Base-by-base conservation (phyloP, 2,888 invertebrate genomes). In the Dinocampus coccinellae region DNA sequence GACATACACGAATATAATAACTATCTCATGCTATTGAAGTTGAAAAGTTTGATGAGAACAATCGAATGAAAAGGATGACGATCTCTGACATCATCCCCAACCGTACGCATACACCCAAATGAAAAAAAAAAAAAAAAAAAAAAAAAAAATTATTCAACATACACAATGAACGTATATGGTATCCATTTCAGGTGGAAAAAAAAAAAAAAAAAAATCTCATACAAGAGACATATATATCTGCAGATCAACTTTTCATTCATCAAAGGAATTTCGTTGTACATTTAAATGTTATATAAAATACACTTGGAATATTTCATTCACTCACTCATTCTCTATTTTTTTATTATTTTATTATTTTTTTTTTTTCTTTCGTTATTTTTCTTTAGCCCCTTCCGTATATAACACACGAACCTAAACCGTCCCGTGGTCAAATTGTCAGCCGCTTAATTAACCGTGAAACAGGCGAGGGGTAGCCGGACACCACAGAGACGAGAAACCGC, bases 391-490 rank as follows among this genome's bases (percentile, higher is more conserved):
- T 6, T 47, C 16, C 16, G 9, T 16, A 47, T n/a, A 16, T 47
- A 42, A 42, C 47, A 47, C 16, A 79, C 80, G 82, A 81, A 83
- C 60, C 65, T 70, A 70, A 85, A 85, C 84, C 83, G 83, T 83
- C 85, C 82, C 82, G 86, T 83, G 86, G 87, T 87, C 86, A 83
- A 85, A 85, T 86, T 83, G 85, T 85, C 87, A 84, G 85, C 77
- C 77, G 85, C 79, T 85, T 86, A 87, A 87, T 87, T 87, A 87
- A 87, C 82, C 87, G 86, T 87, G 86, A 87, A 87, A 87, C 85
- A 85, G 85, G 85, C 83, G 84, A 83, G 83, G 86, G 84, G 82
- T 85, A 82, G 84, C 79, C 77, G 83, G 85, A 85, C 83, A 86
- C 83, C 82, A 77, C 83, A 82, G 83, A 83, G 82, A 81, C 82